Evolutionary conservation across 1,140 invertebrate genomes (phyloP).

Genomic region (Trigoniulus corallinus): DNA sequence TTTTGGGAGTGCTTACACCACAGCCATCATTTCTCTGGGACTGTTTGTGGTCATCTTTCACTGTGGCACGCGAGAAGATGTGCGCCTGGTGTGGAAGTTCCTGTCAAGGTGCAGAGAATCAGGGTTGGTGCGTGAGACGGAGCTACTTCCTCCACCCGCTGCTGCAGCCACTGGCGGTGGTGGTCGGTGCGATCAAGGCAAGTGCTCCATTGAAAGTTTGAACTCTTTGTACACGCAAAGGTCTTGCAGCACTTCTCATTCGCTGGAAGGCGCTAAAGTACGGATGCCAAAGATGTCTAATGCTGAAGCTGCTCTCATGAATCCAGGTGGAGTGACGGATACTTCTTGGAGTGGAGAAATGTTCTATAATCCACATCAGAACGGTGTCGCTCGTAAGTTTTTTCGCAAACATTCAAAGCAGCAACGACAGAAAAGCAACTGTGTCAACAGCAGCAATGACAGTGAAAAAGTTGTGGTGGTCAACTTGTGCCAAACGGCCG

Average conservation of each 20-base stretch:
- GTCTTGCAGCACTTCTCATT: constrained; percentile 17
- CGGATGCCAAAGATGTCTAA: constrained; percentile 21
- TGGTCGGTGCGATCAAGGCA: too few species aligned
- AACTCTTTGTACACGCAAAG: constrained; percentile 15
- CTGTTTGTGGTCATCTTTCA: constrained; percentile 74
- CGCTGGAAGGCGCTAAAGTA: constrained; percentile 16
- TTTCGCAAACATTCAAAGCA: constrained; percentile 70
- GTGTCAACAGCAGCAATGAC: not conserved
- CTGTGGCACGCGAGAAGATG: constrained; percentile 63
- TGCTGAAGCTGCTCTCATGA: constrained; percentile 22
- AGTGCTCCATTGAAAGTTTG: constrained; percentile 13
- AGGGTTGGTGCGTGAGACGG: constrained; percentile 25
- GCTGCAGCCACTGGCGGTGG: constrained; percentile 22
- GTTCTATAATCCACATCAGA: constrained; percentile 86
- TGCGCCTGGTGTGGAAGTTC: constrained; percentile 50
- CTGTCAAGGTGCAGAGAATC: constrained; percentile 40
- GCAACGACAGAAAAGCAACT: constrained; percentile 10
- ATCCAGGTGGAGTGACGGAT: constrained; percentile 18
- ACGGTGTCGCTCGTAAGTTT: constrained; percentile 75
- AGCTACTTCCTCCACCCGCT: constrained; percentile 17
- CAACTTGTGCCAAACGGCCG: too few species aligned
- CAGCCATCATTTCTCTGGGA: constrained; percentile 49
- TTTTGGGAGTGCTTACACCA: constrained; percentile 57
- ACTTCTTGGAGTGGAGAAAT: constrained; percentile 34
- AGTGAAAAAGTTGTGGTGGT: not conserved